Base-by-base conservation (phyloP, 1,140 invertebrate genomes). In the Drosophila quadrilineata region DNA sequence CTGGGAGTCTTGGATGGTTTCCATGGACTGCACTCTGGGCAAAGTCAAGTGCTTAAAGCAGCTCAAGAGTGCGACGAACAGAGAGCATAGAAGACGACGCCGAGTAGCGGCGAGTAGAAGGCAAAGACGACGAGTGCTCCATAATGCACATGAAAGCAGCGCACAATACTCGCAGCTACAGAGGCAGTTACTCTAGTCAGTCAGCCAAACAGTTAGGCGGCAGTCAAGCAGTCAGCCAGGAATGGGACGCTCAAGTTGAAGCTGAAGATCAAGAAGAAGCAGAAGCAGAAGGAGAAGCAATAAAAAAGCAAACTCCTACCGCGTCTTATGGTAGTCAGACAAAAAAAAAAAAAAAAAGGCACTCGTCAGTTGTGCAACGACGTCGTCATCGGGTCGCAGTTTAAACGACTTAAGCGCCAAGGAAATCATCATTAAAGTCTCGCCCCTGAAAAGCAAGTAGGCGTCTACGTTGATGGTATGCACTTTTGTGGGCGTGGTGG, bases 341-440 rank as follows among this genome's bases (percentile, higher is more conserved):
- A 85, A 72, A 84, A 72, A 84, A 84, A 84, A 85, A 79, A 85
- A 72, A 84, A 72, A 84, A 84, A 84, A 85, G 77, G 77, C 77
- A 77, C 77, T 84, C 77, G 77, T 84, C 74, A 84, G 72, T 68
- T 43, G 69, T 66, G 56, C 67, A 66, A 50, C 68, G 73, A 56
- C 48, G 49, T n/a, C n/a, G n/a, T 64, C 36, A 45, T 66, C 50
- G 67, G 60, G 64, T 62, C 75, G 76, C 70, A 82, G 76, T 71
- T 87, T 84, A 87, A 87, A 75, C 76, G 82, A 77, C 76, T 87
- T 87, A 73, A 87, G 84, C 74, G 75, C 73, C 77, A 71, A 71
- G 80, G 76, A 87, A 87, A 87, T 87, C 84, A 87, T 87, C 84
- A 87, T 87, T 87, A 87, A 79, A 87, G 77, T 84, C 69, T 74